phyloP scores from a whole-genome alignment of 2,888 invertebrate species.

The Yponomeuta plumbellus region DNA sequence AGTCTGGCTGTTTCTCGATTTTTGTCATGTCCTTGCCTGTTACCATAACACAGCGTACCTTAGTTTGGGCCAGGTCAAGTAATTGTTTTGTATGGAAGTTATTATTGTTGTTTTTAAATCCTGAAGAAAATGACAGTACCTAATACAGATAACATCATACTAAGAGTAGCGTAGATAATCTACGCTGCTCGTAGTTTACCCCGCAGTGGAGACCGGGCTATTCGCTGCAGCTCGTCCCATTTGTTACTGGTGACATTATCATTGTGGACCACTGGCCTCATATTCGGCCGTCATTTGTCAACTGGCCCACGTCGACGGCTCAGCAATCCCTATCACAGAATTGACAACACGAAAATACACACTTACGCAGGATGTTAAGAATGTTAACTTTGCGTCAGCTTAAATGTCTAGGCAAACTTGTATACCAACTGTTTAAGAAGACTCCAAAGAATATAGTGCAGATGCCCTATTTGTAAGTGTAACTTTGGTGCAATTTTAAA shows the following conservation, averaged over 20 bases:
- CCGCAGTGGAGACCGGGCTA: slow-evolving; percentile 25
- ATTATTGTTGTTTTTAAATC: too few species aligned
- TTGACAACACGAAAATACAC: background rate
- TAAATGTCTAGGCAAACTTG: too few species aligned
- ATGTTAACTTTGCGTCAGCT: background rate
- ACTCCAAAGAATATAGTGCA: too few species aligned
- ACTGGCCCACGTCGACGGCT: slow-evolving; percentile 25
- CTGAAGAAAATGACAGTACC: background rate
- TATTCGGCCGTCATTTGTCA: slow-evolving; percentile 66
- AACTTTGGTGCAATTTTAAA: too few species aligned
- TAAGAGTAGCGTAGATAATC: background rate
- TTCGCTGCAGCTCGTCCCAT: slow-evolving; percentile 53
- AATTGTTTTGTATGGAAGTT: too few species aligned
- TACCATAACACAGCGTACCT: too few species aligned
- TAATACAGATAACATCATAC: background rate
- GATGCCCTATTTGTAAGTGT: too few species aligned
- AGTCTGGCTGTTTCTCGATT: too few species aligned
- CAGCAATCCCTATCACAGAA: background rate
- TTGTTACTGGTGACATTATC: slow-evolving; percentile 68
- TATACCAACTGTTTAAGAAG: too few species aligned
- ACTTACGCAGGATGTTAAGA: background rate
- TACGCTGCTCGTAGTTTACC: background rate
- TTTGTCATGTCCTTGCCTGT: too few species aligned
- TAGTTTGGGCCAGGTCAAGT: too few species aligned
- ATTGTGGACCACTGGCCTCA: slow-evolving; percentile 61